Conservation (phyloP, 2,888 invertebrate species). For the Zaprionus lineosus region DNA sequence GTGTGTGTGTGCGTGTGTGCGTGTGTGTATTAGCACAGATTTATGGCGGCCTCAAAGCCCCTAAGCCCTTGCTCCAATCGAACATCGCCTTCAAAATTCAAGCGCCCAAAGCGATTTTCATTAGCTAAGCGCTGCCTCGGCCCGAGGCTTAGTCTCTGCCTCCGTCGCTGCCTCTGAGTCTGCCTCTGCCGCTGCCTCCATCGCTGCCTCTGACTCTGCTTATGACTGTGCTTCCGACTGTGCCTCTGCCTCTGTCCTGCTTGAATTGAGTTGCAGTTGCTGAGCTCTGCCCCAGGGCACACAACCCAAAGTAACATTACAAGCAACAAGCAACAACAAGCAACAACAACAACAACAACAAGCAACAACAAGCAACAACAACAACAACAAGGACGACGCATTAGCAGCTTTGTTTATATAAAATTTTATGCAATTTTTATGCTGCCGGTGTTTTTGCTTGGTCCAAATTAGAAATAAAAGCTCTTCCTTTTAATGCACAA, state of each 20-base stretch:
- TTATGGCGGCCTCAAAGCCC: constrained; percentile 43
- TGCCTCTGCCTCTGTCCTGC: no score
- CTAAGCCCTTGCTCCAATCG: constrained; percentile 1
- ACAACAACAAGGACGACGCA: constrained; percentile 6
- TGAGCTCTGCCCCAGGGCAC: constrained; percentile 31
- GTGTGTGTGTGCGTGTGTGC: no score
- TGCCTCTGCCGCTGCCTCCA: no score
- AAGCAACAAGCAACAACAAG: not conserved
- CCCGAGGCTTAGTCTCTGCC: no score
- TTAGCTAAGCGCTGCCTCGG: constrained; percentile 42
- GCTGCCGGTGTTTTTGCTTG: constrained; percentile 60
- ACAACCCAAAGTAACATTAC: not conserved
- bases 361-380: constrained; percentile 1
- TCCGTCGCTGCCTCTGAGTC: no score
- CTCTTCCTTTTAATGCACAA: constrained; percentile 56
- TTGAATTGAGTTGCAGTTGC: constrained; percentile 42
- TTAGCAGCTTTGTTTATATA: constrained; percentile 19
- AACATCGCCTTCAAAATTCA: constrained; percentile 12
- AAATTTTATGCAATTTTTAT: constrained; percentile 46
- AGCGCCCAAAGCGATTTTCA: constrained; percentile 41
- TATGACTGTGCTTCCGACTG: no score
- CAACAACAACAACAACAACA: constrained; percentile 1
- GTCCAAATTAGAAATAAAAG: constrained; percentile 71
- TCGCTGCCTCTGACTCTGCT: no score
- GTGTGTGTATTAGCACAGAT: constrained; percentile 65